A percentile compares a stretch with the other conserved stretches of the same genome.
These are phyloP conservation scores for Empidonax traillii DNA, from an alignment of 2,113 vertebrate genomes.

Conservation along the genomic window DNA sequence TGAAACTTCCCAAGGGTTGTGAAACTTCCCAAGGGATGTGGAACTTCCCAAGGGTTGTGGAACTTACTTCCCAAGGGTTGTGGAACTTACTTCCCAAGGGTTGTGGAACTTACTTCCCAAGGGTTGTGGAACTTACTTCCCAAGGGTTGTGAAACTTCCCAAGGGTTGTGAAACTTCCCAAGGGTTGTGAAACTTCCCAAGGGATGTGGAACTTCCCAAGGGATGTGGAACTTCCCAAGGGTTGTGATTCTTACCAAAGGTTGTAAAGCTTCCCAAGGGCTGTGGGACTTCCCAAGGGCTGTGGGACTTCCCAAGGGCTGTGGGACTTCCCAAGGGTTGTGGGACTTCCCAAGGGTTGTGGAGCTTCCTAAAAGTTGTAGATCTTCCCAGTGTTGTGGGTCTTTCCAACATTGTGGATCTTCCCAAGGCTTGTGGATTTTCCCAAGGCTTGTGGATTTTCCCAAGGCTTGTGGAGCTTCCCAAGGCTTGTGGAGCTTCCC, in stretches of 20 bases:
- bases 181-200: not conserved
- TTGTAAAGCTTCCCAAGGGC: accelerated
- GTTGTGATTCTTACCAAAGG: not conserved
- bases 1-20: not conserved
- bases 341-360: accelerated
- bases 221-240: accelerated
- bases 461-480: too few species aligned
- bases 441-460: not conserved
- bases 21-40: not conserved
- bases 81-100: not conserved
- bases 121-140: accelerated
- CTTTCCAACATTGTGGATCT: accelerated
- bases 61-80: accelerated
- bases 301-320: not conserved
- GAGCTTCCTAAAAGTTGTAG: accelerated
- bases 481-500: accelerated
- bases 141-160: too few species aligned
- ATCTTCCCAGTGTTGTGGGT: accelerated
- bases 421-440: accelerated
- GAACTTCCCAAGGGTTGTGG: not conserved
- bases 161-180: accelerated
- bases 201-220: accelerated
- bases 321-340: accelerated
- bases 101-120: not conserved
- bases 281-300: not conserved